These are phyloP conservation scores for Tamandua tetradactyla DNA, from an alignment of 2,797 vertebrate genomes.

Conservation along the genomic window DNA sequence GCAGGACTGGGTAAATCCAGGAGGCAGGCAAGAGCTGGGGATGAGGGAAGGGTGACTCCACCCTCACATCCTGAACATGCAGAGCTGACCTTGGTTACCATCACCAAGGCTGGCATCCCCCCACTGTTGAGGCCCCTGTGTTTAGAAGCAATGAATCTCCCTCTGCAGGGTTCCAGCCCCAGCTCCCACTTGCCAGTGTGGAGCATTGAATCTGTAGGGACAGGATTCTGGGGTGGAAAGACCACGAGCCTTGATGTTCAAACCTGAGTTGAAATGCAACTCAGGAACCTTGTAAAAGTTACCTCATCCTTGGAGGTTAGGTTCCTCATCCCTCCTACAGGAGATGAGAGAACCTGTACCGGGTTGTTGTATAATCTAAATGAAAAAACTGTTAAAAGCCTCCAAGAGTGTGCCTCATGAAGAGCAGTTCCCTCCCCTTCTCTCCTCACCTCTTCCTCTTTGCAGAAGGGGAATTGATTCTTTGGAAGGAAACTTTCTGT, in stretches of 20 bases:
- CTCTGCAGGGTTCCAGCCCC: not conserved
- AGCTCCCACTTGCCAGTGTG: accelerated
- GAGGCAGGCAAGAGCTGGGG: not conserved
- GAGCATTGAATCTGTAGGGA: not conserved
- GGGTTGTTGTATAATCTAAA: too few species aligned
- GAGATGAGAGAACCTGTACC: not conserved
- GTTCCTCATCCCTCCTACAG: not conserved
- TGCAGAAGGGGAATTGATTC: not conserved
- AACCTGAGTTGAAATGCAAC: not conserved
- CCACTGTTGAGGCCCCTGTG: not conserved
- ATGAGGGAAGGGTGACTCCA: not conserved
- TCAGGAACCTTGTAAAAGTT: not conserved
- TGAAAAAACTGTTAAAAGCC: accelerated
- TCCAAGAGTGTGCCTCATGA: accelerated
- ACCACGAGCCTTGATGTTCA: not conserved
- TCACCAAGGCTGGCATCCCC: not conserved
- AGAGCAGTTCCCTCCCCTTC: too few species aligned
- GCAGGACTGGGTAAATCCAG: not conserved
- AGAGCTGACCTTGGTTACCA: not conserved
- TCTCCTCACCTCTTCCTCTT: not conserved
- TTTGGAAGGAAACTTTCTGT: not conserved
- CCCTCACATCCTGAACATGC: accelerated
- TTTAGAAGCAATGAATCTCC: not conserved
- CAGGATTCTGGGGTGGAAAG: not conserved
- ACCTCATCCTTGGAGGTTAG: too few species aligned